phyloP scores from a whole-genome alignment of 2,888 invertebrate species.

The Patella ulyssiponensis region DNA sequence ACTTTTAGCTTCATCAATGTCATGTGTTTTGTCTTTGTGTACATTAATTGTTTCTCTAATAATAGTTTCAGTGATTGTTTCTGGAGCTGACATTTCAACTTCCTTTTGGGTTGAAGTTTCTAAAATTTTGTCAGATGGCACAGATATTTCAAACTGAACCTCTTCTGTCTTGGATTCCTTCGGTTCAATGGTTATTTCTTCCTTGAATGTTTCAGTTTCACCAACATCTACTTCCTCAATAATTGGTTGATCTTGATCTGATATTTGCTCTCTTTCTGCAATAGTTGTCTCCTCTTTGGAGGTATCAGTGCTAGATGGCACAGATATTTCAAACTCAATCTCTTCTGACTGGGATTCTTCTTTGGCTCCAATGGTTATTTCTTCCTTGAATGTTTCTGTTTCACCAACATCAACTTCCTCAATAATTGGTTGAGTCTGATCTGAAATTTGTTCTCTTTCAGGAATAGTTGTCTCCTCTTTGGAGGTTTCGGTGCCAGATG shows the following conservation, averaged over 20 bases:
- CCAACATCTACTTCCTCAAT: conserved; percentile 3
- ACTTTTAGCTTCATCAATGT: not conserved
- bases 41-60: not conserved
- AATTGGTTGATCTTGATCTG: not conserved
- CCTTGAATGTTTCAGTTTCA: conserved; percentile 14
- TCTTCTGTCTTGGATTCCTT: not conserved
- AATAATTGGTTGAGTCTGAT: not conserved
- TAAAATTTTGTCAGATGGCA: not conserved
- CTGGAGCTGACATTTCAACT: no score
- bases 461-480: not conserved
- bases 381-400: not conserved
- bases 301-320: conserved; percentile 20
- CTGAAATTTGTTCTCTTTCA: no score
- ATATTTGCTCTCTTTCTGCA: conserved; percentile 17
- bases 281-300: conserved; percentile 5
- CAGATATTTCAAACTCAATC: not conserved
- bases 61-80: not conserved
- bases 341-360: not conserved
- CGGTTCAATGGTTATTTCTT: conserved; percentile 16
- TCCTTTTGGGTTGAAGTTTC: no score
- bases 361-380: not conserved
- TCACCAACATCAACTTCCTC: not conserved
- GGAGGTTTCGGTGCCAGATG: not conserved
- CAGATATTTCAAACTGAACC: not conserved
- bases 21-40: not conserved